phyloP scores from a whole-genome alignment of 2,113 vertebrate species.

The Catharus bicknelli region DNA sequence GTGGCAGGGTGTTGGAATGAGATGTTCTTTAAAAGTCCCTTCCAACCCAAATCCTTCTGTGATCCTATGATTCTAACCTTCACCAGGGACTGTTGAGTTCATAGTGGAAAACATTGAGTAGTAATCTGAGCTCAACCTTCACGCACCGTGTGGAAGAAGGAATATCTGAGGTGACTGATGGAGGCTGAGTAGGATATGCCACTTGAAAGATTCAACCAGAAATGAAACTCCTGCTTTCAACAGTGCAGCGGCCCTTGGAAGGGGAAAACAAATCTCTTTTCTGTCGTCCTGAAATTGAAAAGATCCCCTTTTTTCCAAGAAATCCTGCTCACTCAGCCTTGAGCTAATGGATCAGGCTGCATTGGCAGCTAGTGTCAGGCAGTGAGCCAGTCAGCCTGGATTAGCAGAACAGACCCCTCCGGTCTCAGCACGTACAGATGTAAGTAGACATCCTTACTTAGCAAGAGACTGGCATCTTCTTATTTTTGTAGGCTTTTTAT shows the following conservation, averaged over 20 bases:
- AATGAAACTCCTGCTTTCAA: background rate
- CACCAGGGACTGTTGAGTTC: background rate
- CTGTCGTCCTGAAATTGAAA: background rate
- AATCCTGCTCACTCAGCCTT: background rate
- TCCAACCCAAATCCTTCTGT: background rate
- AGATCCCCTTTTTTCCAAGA: background rate
- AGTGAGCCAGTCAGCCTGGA: conserved; percentile 29
- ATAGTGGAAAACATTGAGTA: background rate
- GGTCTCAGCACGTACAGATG: background rate
- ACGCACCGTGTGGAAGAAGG: background rate
- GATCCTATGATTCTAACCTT: background rate
- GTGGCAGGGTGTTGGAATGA: background rate
- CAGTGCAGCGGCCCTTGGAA: background rate
- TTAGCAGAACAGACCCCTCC: background rate
- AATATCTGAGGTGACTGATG: background rate
- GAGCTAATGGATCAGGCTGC: background rate
- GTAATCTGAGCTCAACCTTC: background rate
- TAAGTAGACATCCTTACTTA: background rate
- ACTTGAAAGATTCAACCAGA: conserved; percentile 25
- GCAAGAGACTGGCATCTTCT: background rate
- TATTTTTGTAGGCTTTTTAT: conserved; percentile 10
- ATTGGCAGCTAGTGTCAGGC: background rate
- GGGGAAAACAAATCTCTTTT: background rate
- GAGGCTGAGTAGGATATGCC: background rate
- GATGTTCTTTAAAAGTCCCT: background rate